phyloP scores from a whole-genome alignment of 2,113 vertebrate genomes.

The Riparia riparia region DNA sequence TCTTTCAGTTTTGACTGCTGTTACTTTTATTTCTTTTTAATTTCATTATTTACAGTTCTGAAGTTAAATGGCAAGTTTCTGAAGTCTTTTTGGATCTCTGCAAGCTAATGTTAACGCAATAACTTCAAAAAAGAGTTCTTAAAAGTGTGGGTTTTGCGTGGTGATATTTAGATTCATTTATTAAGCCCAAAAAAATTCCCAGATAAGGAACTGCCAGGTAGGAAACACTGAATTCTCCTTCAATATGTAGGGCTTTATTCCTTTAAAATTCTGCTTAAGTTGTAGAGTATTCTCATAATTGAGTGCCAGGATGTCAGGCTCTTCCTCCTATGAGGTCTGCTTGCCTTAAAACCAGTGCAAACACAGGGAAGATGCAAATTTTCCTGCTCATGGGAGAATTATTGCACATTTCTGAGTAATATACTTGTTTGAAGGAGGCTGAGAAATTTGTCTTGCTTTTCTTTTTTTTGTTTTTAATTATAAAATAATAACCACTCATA shows the following conservation, averaged over 20 bases:
- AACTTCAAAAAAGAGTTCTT: neutral
- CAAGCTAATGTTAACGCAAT: neutral
- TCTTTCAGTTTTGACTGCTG: neutral
- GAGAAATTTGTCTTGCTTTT: neutral
- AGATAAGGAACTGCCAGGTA: neutral
- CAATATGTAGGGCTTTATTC: neutral
- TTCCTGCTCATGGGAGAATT: neutral
- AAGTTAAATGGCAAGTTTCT: neutral
- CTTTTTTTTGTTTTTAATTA: neutral
- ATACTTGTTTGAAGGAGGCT: neutral
- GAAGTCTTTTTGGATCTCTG: neutral
- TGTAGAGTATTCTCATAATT: neutral
- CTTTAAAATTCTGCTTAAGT: neutral
- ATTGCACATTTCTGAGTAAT: neutral
- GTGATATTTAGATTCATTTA: neutral
- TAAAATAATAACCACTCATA: neutral
- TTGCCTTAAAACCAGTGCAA: neutral
- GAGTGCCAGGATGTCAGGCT: neutral
- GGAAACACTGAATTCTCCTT: neutral
- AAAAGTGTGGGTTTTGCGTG: neutral
- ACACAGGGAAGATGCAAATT: neutral
- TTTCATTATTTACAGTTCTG: neutral
- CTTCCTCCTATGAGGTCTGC: neutral
- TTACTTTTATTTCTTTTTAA: neutral
- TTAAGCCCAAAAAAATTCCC: neutral